Base-by-base conservation (phyloP, 2,888 invertebrate species). In the Alviniconcha strummeri region DNA sequence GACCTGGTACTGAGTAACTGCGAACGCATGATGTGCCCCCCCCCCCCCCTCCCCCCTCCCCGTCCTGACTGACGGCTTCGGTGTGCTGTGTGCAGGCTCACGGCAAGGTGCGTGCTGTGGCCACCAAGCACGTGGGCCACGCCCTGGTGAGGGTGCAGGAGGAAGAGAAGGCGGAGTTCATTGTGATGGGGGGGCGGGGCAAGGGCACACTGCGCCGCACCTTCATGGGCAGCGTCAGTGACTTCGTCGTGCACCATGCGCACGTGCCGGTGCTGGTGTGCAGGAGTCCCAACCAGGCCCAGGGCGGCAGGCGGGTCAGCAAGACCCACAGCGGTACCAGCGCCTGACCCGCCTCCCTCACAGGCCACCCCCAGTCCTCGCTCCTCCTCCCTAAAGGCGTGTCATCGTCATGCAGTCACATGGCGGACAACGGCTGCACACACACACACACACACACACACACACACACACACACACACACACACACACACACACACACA, bases 211-310 rank as follows among this genome's bases (percentile, higher is more conserved):
- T 86, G 13, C 55, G 86, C n/a, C 54, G 86, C 15, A 84, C 86
- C 11, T 69, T 86, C 75, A 80, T 84, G 74, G 86, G 86, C 82
- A 86, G 84, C 76, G 83, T 86, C 71, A 84, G 82, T 36, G 80
- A 81, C 80, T 86, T 84, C 77, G 76, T 86, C 15, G 81, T 86
- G 17, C 86, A 86, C 82, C 86, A 86, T 75, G 76, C 82, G 36
- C 74, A 79, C 36, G 84, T 86, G 52, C 86, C 86, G 0, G 86
- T 86, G n/a, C 85, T 86, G n/a, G 84, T 86, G n/a, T 81, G 81
- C 54, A 77, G 78, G 36, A 76, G 55, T 77, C 77, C 19, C 0
- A 11, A 76, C 67, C 69, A 64, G 54, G 19, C 55, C 77, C 60
- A 79, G 9, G 60, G 60, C 13, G 60, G 60, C 60, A 60, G 13